Base-by-base conservation (phyloP, 2,888 invertebrate species). In the Lathronympha strigana region DNA sequence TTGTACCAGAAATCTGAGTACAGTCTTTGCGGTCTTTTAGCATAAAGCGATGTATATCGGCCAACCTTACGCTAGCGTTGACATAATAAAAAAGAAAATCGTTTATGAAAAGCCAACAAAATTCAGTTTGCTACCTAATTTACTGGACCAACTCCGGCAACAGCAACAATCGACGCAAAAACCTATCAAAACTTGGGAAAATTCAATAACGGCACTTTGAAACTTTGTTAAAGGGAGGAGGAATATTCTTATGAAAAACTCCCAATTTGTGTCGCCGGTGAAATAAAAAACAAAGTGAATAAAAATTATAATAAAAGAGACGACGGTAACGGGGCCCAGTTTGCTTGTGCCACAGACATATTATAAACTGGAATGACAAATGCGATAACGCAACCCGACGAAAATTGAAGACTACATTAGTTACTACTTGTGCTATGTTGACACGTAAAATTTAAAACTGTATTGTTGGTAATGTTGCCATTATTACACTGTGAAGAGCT, bases 131-230 rank as follows among this genome's bases (percentile, higher is more conserved):
- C 79, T 74, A 81, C 80, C 80, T 78, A 85, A 87, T 86, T 87
- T 84, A 86, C 82, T 78, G 74, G 81, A 80, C 80, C 80, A 78
- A 80, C 79, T 85, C 72, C 73, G 72, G 77, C 77, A 80, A 83
- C 79, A 81, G 82, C 86, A 82, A 87, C 88, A 84, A 88, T 88
- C 86, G 87, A 80, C 84, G 88, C 86, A 87, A 88, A 90, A 87
- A 91, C 91, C 91, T 90, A 91, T 91, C 91, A 91, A 90, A 91
- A 91, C 87, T 91, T 90, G 86, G 84, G 89, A 85, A 90, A 91
- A 91, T 91, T 91, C 90, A 91, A 91, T 91, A 91, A 91, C 83
- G 88, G 83, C 88, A 90, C 88, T 91, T 89, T 79, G 83, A 80
- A 89, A 91, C 86, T 91, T 91, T 88, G 87, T 87, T 88, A 87